Conservation (phyloP, 1,140 invertebrate genomes). For the Drosophila neocordata region DNA sequence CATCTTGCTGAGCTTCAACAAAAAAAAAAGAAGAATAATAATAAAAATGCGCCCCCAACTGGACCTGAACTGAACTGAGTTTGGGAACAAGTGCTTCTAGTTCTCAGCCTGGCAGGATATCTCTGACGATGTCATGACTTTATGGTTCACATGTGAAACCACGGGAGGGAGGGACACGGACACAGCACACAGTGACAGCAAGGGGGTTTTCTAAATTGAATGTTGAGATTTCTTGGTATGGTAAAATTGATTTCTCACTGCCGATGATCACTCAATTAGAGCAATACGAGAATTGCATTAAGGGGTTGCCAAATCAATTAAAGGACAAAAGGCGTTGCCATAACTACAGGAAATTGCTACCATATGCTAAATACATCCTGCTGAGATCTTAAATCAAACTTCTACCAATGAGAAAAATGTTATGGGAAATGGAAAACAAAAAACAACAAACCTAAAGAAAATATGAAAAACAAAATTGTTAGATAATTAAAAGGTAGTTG, state of each 20-base stretch:
- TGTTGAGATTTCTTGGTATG: conserved; percentile 9
- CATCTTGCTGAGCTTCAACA: conserved; percentile 61
- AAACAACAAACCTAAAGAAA: too few relatives aligned
- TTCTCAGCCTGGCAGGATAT: conserved; percentile 41
- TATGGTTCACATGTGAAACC: conserved; percentile 41
- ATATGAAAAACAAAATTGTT: too few relatives aligned
- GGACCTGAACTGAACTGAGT: conserved; percentile 39
- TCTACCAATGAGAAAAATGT: too few relatives aligned
- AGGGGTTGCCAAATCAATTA: conserved; percentile 50
- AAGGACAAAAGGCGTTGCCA: background rate
- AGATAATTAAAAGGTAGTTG: too few relatives aligned
- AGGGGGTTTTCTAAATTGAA: conserved; percentile 3
- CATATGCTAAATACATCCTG: conserved; percentile 28
- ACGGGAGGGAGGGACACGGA: background rate
- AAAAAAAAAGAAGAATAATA: conserved; percentile 1
- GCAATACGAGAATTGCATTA: conserved; percentile 39
- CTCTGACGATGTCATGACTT: conserved; percentile 38
- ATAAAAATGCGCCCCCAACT: conserved; percentile 40
- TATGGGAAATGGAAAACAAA: background rate
- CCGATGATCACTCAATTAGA: conserved; percentile 70
- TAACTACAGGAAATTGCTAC: conserved; percentile 18
- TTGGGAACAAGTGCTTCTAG: conserved; percentile 54
- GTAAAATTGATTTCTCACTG: conserved; percentile 21
- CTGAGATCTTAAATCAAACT: conserved; percentile 27
- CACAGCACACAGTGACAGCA: background rate